Conservation (phyloP, 2,888 invertebrate genomes). For the Tiliacea citrago region DNA sequence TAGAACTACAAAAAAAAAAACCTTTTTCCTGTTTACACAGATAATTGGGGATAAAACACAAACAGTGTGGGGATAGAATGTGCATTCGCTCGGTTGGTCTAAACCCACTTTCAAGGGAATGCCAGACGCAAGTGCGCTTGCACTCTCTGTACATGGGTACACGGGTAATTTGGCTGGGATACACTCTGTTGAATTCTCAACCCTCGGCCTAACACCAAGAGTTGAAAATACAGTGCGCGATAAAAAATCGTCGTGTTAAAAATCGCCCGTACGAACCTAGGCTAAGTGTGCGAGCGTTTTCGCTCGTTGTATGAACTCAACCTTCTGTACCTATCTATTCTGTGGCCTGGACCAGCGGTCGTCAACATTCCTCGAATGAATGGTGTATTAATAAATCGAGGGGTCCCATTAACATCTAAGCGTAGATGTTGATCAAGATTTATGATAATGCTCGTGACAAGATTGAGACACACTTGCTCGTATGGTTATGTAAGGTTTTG, state of each 20-base stretch:
- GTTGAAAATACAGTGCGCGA: too few species aligned
- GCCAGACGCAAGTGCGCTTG: not conserved
- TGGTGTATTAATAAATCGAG: constrained; percentile 85
- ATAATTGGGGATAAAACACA: not conserved
- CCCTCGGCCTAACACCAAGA: too few species aligned
- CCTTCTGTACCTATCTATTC: constrained; percentile 11
- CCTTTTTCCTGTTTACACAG: not conserved
- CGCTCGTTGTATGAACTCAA: not conserved
- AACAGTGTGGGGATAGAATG: not conserved
- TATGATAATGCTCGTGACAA: constrained; percentile 84
- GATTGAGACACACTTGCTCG: constrained; percentile 83
- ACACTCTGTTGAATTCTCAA: too few species aligned
- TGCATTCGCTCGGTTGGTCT: not conserved
- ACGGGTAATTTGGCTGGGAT: too few species aligned
- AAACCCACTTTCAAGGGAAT: not conserved
- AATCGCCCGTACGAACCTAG: too few species aligned
- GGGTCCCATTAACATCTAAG: constrained; percentile 86
- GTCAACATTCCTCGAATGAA: constrained; percentile 71
- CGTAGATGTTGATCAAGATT: constrained; percentile 89
- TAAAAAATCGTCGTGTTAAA: too few species aligned
- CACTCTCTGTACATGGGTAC: not conserved
- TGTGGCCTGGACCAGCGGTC: constrained; percentile 42
- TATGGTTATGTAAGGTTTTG: constrained; percentile 67
- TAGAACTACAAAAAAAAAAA: not conserved
- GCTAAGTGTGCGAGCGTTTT: not conserved